phyloP scores from a whole-genome alignment of 2,888 invertebrate species.

The Notocelia uddmanniana region DNA sequence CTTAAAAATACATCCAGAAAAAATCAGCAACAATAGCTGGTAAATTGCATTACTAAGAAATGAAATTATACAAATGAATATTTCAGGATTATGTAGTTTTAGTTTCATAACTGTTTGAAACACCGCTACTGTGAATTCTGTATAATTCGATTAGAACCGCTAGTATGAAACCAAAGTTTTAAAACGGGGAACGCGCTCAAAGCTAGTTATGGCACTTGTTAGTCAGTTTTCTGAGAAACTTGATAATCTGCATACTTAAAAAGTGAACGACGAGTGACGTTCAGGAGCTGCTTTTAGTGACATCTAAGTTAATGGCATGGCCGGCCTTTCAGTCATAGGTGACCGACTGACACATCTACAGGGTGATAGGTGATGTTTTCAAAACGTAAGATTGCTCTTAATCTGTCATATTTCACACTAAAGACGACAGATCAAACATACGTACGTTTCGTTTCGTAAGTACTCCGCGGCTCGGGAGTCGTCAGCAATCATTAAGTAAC shows the following conservation, averaged over 20 bases:
- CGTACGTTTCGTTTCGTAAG: too few species aligned
- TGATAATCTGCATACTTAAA: conserved; percentile 35
- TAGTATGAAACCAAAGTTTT: conserved; percentile 30
- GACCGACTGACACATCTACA: too few species aligned
- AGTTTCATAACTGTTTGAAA: conserved; percentile 7
- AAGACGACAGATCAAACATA: too few species aligned
- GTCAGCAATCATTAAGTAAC: too few species aligned
- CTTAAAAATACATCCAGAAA: too few species aligned
- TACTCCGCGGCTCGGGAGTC: too few species aligned
- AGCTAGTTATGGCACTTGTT: conserved; percentile 27
- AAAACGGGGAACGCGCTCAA: conserved; percentile 3
- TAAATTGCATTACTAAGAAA: too few species aligned
- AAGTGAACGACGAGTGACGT: conserved; percentile 19
- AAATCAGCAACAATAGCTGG: too few species aligned
- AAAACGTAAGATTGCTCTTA: too few species aligned
- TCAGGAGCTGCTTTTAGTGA: background rate
- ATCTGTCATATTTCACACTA: too few species aligned
- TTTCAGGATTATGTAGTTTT: background rate
- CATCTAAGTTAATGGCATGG: background rate
- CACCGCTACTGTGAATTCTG: conserved; percentile 12
- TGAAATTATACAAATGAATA: too few species aligned
- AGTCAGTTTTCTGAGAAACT: conserved; percentile 25
- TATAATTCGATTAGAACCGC: conserved; percentile 32
- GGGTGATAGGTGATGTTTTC: too few species aligned
- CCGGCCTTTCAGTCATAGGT: background rate